Evolutionary conservation across 1,140 invertebrate genomes (phyloP), one percentile per base, ranked within the genome.

Genomic region (Bombus sibiricus): DNA sequence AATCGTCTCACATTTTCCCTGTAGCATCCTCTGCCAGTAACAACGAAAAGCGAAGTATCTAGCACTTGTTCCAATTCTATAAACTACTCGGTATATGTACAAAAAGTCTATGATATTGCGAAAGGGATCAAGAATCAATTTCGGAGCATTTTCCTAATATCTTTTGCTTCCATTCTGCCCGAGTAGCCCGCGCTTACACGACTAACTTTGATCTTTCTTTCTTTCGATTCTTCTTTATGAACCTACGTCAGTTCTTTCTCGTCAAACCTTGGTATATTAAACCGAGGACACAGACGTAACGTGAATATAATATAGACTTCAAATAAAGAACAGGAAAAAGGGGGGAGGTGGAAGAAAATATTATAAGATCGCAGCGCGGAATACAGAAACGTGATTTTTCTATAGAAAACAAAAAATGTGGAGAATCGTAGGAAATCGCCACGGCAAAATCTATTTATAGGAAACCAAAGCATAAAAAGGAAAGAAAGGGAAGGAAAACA

Each of bases 161-260:
- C 15, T n/a, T 73, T 22, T 22, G 41, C 18, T 73, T n/a, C 39
- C 41, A 22, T 43, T 73, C 72, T 18, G 39, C n/a, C 41, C n/a
- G n/a, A 73, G 43, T 43, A 32, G n/a, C 3, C 41, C 3, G 1
- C 10, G 15, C 72, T 73, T 62, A 77, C 34, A 62, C 34, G 37
- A 77, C 22, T 77, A 62, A 62, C 75, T 77, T 77, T 77, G 53
- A 77, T 77, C 53, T n/a, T 62, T 77, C 74, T 28, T 76, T 59
- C 53, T 37, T 73, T 32, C 41, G 13, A 57, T 62, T 62, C 57
- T 32, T 37, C 13, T 62, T 39, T 77, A 39, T 77, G 53, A 77
- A 59, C 15, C 75, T 9, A 25, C 32, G 74, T 25, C 74, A 39
- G 57, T n/a, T 39, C 34, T 57, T n/a, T n/a, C 34, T 62, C 57